Evolutionary conservation across 2,888 invertebrate species (phyloP), one percentile per base, ranked within the genome.

Genomic region (Aphidius colemani): DNA sequence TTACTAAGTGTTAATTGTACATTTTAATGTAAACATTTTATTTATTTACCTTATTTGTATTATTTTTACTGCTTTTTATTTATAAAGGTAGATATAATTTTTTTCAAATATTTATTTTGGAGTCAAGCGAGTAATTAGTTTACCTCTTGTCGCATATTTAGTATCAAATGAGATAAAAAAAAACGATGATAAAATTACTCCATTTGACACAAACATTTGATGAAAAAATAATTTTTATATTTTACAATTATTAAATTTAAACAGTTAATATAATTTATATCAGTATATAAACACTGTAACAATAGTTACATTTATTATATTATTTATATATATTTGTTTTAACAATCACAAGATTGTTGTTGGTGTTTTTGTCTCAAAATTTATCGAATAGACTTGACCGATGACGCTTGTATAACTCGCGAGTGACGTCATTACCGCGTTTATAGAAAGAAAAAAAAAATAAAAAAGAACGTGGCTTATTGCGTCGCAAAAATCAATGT

Each of bases 351-450:
- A 41, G 53, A 11, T 58, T 49, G 40, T 43, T 61, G 39, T 56
- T 39, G 53, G 59, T 64, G 64, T 59, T 57, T 56, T 64, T 56
- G 45, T 61, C 65, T 65, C 3, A 30, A 65, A 65, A 57, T 61
- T 65, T 65, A 65, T 53, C 61, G 53, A 61, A 48, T 51, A 76
- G 72, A 73, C 74, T 75, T 30, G 70, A 72, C 72, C 74, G 72
- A 74, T 77, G 77, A 78, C 78, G 78, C 78, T 78, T 75, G 77
- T 78, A 74, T 74, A 78, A 78, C 75, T 75, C 72, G 66, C 70
- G 71, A 75, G 71, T 78, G 78, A 78, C 78, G 78, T 78, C 78
- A 78, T 73, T 30, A 30, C 30, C 30, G 30, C 30, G 30, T 30
- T 30, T 30, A 30, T 30, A 30, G 30, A 30, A 30, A 30, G 5